Conservation (phyloP, 2,888 invertebrate species). For the Epicampocera succincta region DNA sequence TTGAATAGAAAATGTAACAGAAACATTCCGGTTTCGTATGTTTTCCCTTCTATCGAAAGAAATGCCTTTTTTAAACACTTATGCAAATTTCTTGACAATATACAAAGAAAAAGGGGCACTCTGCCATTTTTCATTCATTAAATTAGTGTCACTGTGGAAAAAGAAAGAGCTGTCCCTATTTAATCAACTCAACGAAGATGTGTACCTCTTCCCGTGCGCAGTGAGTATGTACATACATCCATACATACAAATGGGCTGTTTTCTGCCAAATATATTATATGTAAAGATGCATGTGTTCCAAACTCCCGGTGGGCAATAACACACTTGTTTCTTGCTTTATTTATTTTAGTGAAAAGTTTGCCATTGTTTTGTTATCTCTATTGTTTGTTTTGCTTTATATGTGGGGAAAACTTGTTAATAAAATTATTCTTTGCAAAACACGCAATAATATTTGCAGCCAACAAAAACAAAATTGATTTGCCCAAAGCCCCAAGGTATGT, state of each 20-base stretch:
- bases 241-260: too few relatives aligned
- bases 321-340: conserved; percentile 27
- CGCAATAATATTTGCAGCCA: conserved; percentile 36
- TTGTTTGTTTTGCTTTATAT: conserved; percentile 47
- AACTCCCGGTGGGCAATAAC: conserved; percentile 54
- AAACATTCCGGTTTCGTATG: neutral
- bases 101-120: neutral
- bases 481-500: conserved; percentile 36
- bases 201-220: too few relatives aligned
- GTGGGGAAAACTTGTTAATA: conserved; percentile 47
- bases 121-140: conserved; percentile 23
- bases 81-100: conserved; percentile 12
- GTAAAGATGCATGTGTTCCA: neutral
- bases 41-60: neutral
- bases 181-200: conserved; percentile 17
- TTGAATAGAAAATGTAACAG: too few relatives aligned
- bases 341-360: conserved; percentile 28
- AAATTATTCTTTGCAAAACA: conserved; percentile 37
- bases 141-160: conserved; percentile 12
- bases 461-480: neutral
- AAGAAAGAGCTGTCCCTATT: conserved; percentile 30
- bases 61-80: neutral
- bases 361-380: conserved; percentile 30
- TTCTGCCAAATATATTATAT: neutral
- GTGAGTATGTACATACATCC: too few relatives aligned